Conservation (phyloP, 2,113 vertebrate genomes). For the Tonatia bakeri region DNA sequence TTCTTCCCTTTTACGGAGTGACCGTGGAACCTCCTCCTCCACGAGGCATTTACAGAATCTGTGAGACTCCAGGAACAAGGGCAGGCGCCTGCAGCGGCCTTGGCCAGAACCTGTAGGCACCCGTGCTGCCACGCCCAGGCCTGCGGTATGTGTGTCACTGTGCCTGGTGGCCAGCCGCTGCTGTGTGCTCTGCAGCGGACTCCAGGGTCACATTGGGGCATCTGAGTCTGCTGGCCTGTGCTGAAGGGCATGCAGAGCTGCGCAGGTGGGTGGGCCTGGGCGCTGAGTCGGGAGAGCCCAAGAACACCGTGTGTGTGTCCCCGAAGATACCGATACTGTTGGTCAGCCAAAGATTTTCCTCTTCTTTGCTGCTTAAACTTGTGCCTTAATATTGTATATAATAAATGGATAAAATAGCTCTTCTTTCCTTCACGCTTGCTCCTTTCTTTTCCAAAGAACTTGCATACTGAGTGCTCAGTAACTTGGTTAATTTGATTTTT, state of each 20-base stretch:
- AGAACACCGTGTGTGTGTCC: slow-evolving; percentile 12
- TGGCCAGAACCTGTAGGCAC: not conserved
- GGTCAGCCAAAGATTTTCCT: slow-evolving; percentile 83
- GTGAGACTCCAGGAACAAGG: not conserved
- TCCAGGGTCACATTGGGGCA: slow-evolving; percentile 67
- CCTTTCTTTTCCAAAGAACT: not conserved
- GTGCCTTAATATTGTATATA: slow-evolving; percentile 88
- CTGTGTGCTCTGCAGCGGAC: slow-evolving; percentile 66
- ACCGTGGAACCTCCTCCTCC: not conserved
- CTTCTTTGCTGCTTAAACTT: slow-evolving; percentile 83
- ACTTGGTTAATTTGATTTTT: not conserved
- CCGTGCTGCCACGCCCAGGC: not conserved
- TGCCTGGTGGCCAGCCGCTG: slow-evolving; percentile 60
- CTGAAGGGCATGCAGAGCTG: slow-evolving; percentile 62
- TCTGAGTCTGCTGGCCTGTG: slow-evolving; percentile 59
- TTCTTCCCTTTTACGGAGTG: slow-evolving; percentile 24
- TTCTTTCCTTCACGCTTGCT: not conserved
- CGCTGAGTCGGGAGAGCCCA: slow-evolving; percentile 53
- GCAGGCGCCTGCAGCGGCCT: not conserved
- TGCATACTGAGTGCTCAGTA: not conserved
- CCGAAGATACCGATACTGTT: slow-evolving; percentile 72
- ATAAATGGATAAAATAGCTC: slow-evolving; percentile 81
- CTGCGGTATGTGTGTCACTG: not conserved
- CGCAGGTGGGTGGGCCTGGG: slow-evolving; percentile 69
- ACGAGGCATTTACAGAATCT: not conserved